Evolutionary conservation across 1,140 invertebrate species (phyloP).

Genomic region (Argopecten irradians): DNA sequence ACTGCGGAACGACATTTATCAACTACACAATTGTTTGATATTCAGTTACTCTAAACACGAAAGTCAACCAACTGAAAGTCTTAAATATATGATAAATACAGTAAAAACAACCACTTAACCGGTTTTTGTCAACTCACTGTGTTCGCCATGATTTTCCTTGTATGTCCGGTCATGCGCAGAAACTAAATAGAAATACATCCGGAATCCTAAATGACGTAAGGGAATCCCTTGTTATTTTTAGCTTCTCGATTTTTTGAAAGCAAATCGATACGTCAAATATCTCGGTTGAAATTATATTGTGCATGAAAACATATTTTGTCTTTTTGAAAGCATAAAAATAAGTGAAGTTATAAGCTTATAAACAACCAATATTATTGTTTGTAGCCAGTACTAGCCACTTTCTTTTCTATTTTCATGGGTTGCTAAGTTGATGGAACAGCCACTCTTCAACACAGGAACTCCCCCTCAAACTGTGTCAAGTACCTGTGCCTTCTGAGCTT

Average conservation of each 20-base stretch:
- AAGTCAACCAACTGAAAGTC: background rate
- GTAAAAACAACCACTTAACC: background rate
- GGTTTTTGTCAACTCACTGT: slow-evolving; percentile 24
- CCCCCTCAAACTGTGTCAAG: slow-evolving; percentile 14
- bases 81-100: background rate
- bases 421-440: slow-evolving; percentile 9
- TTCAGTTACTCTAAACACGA: no score
- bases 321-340: background rate
- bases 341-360: background rate
- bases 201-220: background rate
- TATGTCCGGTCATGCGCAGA: slow-evolving; percentile 16
- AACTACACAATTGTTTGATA: no score
- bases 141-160: slow-evolving; percentile 12
- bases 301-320: background rate
- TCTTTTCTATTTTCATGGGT: background rate
- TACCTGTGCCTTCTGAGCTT: slow-evolving; percentile 3
- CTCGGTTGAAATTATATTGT: background rate
- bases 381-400: background rate
- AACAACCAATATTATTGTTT: background rate
- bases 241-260: background rate
- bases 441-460: background rate
- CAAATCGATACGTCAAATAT: background rate
- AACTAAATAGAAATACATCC: background rate
- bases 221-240: slow-evolving; percentile 1
- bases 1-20: no score